Percentiles rank a stretch among this genome's conserved stretches.
Conservation (phyloP, 64 coral and sea anemone genomes). For the Stylophora pistillata region DNA sequence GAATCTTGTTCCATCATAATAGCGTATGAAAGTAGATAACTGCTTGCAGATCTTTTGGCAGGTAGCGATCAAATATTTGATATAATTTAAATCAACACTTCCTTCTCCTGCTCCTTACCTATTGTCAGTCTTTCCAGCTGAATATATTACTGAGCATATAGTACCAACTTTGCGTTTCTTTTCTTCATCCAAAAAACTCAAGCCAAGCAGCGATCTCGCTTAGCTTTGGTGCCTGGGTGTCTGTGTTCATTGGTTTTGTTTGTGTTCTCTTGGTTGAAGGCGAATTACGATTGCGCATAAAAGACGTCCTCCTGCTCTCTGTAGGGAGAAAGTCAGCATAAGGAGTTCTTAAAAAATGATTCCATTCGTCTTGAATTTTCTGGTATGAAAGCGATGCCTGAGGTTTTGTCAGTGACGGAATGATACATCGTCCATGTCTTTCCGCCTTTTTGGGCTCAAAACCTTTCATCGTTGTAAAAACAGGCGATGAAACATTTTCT, state of each 20-base stretch:
- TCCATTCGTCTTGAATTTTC: constrained; percentile 21
- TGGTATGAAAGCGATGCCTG: background rate
- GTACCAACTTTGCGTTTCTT: too few relatives aligned
- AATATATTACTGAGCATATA: background rate
- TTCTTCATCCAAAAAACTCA: constrained; percentile 19
- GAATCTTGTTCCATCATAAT: too few relatives aligned
- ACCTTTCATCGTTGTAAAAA: background rate
- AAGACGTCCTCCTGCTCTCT: background rate
- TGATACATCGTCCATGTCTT: background rate
- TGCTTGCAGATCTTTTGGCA: too few relatives aligned
- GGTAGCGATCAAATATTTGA: too few relatives aligned
- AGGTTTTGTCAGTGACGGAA: background rate
- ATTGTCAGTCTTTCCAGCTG: background rate
- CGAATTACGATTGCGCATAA: background rate
- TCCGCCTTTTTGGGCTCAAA: background rate
- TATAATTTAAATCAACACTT: too few relatives aligned
- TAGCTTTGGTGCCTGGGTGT: background rate
- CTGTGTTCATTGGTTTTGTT: background rate
- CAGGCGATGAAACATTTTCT: background rate
- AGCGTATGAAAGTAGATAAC: too few relatives aligned
- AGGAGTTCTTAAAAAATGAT: background rate
- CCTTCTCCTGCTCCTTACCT: background rate
- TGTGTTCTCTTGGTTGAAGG: background rate
- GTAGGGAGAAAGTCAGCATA: constrained; percentile 1
- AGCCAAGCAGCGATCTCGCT: constrained; percentile 34